Percentiles rank a stretch among this genome's conserved stretches.
These are phyloP conservation scores for Lordiphosa clarofinis DNA, from an alignment of 1,140 invertebrate genomes.

Conservation along the genomic window DNA sequence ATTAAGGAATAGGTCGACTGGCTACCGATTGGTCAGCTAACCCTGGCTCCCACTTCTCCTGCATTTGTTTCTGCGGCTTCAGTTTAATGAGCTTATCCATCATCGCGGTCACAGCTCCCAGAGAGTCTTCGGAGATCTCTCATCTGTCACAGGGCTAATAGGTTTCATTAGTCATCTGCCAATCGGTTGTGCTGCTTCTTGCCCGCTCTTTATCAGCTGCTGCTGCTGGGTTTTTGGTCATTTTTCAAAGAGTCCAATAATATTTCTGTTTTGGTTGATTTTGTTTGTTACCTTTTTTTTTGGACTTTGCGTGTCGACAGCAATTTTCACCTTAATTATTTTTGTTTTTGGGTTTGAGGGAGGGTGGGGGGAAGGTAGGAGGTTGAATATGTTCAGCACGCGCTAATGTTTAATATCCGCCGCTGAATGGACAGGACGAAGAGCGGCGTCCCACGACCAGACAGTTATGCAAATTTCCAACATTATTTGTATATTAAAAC, in stretches of 20 bases:
- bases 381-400: conserved; percentile 60
- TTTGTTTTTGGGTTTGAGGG: conserved; percentile 15
- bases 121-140: conserved; percentile 22
- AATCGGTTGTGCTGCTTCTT: conserved; percentile 31
- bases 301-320: conserved; percentile 67
- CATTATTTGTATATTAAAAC: conserved; percentile 58
- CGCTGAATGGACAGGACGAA: conserved; percentile 21
- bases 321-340: conserved; percentile 78
- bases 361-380: conserved; percentile 5
- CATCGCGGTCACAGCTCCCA: conserved; percentile 44
- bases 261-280: conserved; percentile 19
- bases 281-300: conserved; percentile 22
- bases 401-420: conserved; percentile 77
- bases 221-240: conserved; percentile 36
- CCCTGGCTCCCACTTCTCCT: background rate
- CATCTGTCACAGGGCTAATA: conserved; percentile 75
- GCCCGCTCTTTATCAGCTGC: conserved; percentile 30
- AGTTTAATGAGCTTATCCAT: conserved; percentile 76
- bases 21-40: conserved; percentile 45
- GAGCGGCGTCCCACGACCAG: conserved; percentile 34
- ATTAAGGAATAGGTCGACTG: conserved; percentile 47
- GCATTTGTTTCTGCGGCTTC: conserved; percentile 22
- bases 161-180: conserved; percentile 72
- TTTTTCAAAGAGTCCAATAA: conserved; percentile 50
- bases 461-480: conserved; percentile 74